Base-by-base conservation (phyloP, 2,888 invertebrate species). In the Chloromyia formosa region DNA sequence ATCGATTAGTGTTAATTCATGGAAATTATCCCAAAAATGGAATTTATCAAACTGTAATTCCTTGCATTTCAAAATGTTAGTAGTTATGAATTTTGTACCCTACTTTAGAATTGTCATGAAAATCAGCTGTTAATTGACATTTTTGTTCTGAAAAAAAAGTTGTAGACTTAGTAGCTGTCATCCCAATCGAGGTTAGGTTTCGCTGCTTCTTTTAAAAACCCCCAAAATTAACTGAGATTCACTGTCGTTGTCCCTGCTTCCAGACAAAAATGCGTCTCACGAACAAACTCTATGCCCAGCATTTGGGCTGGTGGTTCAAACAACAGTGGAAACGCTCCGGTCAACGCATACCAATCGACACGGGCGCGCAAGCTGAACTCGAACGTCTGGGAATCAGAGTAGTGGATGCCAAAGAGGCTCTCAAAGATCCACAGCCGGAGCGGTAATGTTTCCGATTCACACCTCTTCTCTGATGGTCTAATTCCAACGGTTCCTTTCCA, bases 321-420 rank as follows among this genome's bases (percentile, higher is more conserved):
- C 88, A 87, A 77, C 89, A 93, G 82, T 95, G 94, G 94, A 84
- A 88, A 77, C 79, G 88, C 1, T 90, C 91, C 84, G 90, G 92
- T 0, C 89, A 89, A 81, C 87, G 90, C 77, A 85, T 85, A 75
- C 86, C 90, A 0, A 77, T 84, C 4, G 88, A 91, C 69, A 88
- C 89, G 1, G 87, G 87, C 0, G 86, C 89, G 1, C 88, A 89
- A 79, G 83, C 86, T 40, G 81, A 86, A 74, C 83, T 94, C 56
- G 83, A 85, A 77, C 83, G 86, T 74, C 85, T 87, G 79, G 91
- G 90, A n/a, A 87, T 92, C 74, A 81, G 86, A 64, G 86, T 93
- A 7, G 86, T 87, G 79, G 88, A 92, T 82, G 89, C 92, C 0
- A 82, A 88, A 4, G 90, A 92, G 78, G 85, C 91, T 10, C 14